These are phyloP conservation scores for Acridotheres tristis DNA, from an alignment of 2,797 vertebrate species.

Conservation along the genomic window DNA sequence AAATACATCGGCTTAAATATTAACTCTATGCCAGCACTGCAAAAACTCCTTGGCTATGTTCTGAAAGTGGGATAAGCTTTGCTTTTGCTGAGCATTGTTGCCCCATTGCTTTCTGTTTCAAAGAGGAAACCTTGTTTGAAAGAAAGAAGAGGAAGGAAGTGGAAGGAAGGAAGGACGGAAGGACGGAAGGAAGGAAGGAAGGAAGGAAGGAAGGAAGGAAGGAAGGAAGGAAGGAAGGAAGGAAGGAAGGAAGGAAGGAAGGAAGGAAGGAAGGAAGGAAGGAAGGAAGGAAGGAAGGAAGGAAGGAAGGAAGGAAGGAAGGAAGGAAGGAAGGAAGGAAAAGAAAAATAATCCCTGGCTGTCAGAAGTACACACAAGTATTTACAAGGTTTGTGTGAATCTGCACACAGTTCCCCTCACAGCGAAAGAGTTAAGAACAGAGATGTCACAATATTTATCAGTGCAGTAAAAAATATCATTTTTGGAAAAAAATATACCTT, in stretches of 20 bases:
- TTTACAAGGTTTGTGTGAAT: conserved; percentile 75
- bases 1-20: background rate
- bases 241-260: background rate
- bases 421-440: conserved; percentile 70
- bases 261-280: background rate
- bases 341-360: conserved; percentile 35
- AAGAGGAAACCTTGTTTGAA: conserved; percentile 58
- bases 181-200: background rate
- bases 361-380: conserved; percentile 65
- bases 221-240: background rate
- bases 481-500: conserved; percentile 79
- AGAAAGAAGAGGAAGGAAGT: background rate
- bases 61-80: conserved; percentile 41
- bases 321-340: background rate
- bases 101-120: conserved; percentile 54
- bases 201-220: background rate
- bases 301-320: background rate
- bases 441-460: conserved; percentile 75
- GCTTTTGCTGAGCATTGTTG: conserved; percentile 50
- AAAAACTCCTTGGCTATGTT: conserved; percentile 39
- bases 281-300: background rate
- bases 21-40: conserved; percentile 37
- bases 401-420: conserved; percentile 64
- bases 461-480: conserved; percentile 81
- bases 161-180: no score